phyloP scores from a whole-genome alignment of 1,140 invertebrate species.

The Laodelphax striatellus region DNA sequence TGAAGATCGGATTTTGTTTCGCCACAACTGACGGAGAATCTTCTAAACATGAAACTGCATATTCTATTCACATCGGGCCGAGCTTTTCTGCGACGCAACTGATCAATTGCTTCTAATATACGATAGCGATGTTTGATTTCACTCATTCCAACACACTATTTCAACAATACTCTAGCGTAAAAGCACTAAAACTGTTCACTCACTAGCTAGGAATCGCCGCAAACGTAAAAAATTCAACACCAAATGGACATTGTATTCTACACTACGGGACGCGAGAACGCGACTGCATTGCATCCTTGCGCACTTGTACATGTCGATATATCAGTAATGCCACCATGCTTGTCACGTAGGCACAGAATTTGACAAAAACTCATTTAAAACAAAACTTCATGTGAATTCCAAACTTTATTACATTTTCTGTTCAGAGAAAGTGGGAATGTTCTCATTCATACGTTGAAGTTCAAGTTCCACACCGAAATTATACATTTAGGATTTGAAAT shows the following conservation, averaged over 20 bases:
- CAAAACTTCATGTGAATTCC: too few relatives aligned
- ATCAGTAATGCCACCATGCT: neutral
- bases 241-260: neutral
- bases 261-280: neutral
- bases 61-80: conserved; percentile 71
- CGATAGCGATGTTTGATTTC: conserved; percentile 30
- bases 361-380: too few relatives aligned
- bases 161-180: neutral
- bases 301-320: conserved; percentile 1
- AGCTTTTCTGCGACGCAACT: conserved; percentile 66
- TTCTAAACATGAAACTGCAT: conserved; percentile 63
- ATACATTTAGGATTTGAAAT: too few relatives aligned
- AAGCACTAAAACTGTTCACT: neutral
- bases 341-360: too few relatives aligned
- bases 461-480: too few relatives aligned
- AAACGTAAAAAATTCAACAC: neutral
- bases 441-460: too few relatives aligned
- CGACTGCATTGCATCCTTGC: neutral
- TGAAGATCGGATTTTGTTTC: conserved; percentile 64
- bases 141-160: conserved; percentile 9
- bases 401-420: too few relatives aligned
- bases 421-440: too few relatives aligned
- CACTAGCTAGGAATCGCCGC: neutral
- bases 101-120: conserved; percentile 75
- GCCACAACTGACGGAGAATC: conserved; percentile 53